Base-by-base conservation (phyloP, 2,113 vertebrate species). In the Macrotis lagotis region DNA sequence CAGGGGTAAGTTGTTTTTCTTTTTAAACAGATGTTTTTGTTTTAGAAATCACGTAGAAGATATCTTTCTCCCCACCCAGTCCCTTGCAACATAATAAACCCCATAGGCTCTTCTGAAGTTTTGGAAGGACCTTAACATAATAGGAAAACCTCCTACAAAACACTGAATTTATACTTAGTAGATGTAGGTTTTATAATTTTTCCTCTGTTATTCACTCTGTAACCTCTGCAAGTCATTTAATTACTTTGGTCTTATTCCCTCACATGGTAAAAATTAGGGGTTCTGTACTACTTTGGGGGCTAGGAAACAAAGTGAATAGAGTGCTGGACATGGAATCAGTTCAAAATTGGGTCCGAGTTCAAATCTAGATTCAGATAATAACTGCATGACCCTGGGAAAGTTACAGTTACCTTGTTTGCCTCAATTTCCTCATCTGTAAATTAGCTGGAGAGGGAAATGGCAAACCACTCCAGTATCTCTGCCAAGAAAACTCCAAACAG, bases 1-100 rank as follows among this genome's bases (percentile, higher is more conserved):
- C 99, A 99, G 94, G 99, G 98, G 98, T 99, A 97, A 98, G 88
- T 93, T 59, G 12, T 89, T 51, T 50, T 26, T 4, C 44, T 51
- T 19, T 90, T 9, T 66, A 10, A 3, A 51, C 14, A 31, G 26
- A 37, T 48, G 94, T 92, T 91, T 94, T 49, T 93, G 47, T 47
- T 51, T 95, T 83, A 93, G 74, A 28, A 16, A 50, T 14, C 47
- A 94, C 3, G 55, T 90, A 55, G 48, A 89, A n/a, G 37, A n/a
- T n/a, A 74, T n/a, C 66, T 74, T 74, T n/a, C 37, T 74, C 14
- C 16, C 14, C 14, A n/a, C 4, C 4, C 5, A 74, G 48, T 51
- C 91, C 91, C 37, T 59, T 51, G 51, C 93, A 31, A 48, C 48
- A 90, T 6, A 92, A 10, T 3, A 22, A 24, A 44, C 51, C 7